These are phyloP conservation scores for Oligia fasciuncula DNA, from an alignment of 2,888 invertebrate genomes.

Conservation along the genomic window DNA sequence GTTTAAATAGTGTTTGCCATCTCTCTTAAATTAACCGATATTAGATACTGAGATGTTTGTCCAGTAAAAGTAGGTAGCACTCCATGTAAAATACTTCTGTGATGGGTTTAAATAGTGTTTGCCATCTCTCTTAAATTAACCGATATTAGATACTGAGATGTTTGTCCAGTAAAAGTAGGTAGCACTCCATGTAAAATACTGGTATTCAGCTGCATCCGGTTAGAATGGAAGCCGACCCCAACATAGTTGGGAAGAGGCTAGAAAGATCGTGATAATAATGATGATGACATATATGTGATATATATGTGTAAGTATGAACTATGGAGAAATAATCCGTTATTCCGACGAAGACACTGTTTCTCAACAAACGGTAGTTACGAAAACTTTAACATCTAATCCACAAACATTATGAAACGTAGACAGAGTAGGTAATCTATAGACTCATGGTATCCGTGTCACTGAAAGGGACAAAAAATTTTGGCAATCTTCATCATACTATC, in stretches of 20 bases:
- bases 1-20: not conserved
- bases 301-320: not conserved
- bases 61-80: not conserved
- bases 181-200: not conserved
- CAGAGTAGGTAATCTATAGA: too few species aligned
- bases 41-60: not conserved
- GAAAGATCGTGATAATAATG: not conserved
- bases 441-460: too few species aligned
- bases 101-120: not conserved
- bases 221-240: not conserved
- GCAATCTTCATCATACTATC: too few species aligned
- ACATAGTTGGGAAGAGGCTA: not conserved
- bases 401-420: slow-evolving; percentile 30
- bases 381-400: slow-evolving; percentile 30
- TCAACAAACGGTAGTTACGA: slow-evolving; percentile 14
- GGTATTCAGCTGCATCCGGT: not conserved
- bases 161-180: not conserved
- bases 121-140: not conserved
- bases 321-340: not conserved
- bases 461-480: too few species aligned
- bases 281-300: not conserved
- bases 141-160: not conserved
- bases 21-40: not conserved
- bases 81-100: not conserved
- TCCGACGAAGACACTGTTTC: slow-evolving; percentile 9